These are phyloP conservation scores for Cheilosia soror DNA, from an alignment of 2,888 invertebrate species.

Conservation along the genomic window DNA sequence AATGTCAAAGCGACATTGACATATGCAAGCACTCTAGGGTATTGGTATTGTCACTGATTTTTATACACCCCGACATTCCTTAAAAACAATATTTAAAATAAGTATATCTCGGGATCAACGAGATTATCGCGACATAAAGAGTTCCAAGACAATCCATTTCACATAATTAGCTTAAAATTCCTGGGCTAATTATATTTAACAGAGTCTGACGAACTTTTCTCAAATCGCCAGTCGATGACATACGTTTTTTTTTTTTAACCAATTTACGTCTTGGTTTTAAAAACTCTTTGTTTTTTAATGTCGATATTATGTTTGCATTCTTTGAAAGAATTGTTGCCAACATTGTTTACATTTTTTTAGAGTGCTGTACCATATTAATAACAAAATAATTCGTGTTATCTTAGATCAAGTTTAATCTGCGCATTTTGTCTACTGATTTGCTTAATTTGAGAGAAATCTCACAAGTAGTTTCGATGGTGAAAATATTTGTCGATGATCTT, in stretches of 20 bases:
- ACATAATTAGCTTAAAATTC: not conserved
- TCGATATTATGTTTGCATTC: too few species aligned
- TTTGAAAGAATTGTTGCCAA: too few species aligned
- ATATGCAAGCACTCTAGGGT: slow-evolving; percentile 15
- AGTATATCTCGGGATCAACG: not conserved
- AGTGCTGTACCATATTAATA: too few species aligned
- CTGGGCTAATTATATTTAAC: not conserved
- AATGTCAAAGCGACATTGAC: slow-evolving; percentile 30
- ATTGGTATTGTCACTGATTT: slow-evolving; percentile 29
- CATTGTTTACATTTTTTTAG: too few species aligned
- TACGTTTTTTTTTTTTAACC: not conserved
- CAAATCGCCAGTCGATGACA: not conserved
- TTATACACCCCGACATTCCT: not conserved
- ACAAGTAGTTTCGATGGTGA: too few species aligned
- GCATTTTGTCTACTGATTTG: too few species aligned
- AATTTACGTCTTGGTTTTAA: not conserved
- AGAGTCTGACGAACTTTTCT: not conserved
- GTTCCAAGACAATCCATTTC: slow-evolving; percentile 5
- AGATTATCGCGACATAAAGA: slow-evolving; percentile 4
- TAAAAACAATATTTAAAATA: slow-evolving; percentile 5
- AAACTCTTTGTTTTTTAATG: not conserved
- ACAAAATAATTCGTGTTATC: too few species aligned
- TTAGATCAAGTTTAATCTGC: too few species aligned
- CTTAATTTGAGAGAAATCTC: too few species aligned
- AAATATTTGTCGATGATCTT: too few species aligned